phyloP scores from a whole-genome alignment of 1,140 invertebrate genomes.

The Heliconius eleuchia region DNA sequence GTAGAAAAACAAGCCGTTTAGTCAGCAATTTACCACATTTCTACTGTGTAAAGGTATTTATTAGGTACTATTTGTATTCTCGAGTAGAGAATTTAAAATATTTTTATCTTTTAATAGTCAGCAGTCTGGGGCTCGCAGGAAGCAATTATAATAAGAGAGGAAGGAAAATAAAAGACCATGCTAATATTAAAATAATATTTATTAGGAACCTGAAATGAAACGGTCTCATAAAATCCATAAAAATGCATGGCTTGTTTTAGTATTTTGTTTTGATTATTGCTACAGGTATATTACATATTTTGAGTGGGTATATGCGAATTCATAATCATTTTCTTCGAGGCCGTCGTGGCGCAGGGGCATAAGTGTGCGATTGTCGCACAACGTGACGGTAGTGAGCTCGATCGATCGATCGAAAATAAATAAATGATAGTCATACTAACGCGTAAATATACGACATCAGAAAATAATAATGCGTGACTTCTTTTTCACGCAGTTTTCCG shows the following conservation, averaged over 20 bases:
- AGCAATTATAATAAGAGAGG: conserved; percentile 6
- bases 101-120: conserved; percentile 11
- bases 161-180: background rate
- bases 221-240: background rate
- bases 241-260: background rate
- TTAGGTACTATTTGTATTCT: background rate
- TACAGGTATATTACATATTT: background rate
- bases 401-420: no score
- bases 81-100: background rate
- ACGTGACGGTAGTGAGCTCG: no score
- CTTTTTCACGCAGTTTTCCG: no score
- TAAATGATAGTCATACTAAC: no score
- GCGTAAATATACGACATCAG: no score
- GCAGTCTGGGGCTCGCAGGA: background rate
- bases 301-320: no score
- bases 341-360: no score
- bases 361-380: no score
- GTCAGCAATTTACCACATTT: background rate
- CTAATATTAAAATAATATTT: background rate
- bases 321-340: no score
- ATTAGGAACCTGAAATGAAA: background rate
- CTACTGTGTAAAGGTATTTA: background rate
- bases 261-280: background rate
- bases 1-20: background rate
- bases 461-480: no score